Base-by-base conservation (phyloP, 2,113 vertebrate species). In the Chitala chitala region DNA sequence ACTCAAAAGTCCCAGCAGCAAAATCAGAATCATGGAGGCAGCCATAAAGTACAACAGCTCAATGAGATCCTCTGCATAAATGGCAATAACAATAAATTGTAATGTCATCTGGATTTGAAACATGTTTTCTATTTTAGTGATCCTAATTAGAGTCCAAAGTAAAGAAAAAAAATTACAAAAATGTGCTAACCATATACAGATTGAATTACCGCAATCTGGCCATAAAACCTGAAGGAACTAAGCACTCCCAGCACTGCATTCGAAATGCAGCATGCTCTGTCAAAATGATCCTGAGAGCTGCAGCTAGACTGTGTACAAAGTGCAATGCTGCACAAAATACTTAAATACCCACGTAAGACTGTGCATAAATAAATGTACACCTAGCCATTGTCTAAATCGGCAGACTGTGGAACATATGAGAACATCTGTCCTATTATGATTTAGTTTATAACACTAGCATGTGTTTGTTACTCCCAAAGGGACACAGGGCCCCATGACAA, bases 21-120 rank as follows among this genome's bases (percentile, higher is more conserved):
- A 69, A 51, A 48, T 63, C 8, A 10, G 26, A 50, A 36, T 51
- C 44, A 13, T 6, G 42, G 64, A 26, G 51, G 46, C n/a, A 31
- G 17, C 58, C 51, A 22, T 36, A 64, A 73, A 73, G 24, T 63
- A 63, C 56, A 63, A n/a, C 4, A 44, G 53, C 17, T 50, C 42
- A 8, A 40, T 22, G 17, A 63, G 42, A 73, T 12, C 58, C 72
- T 15, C 58, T 26, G 20, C 2, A 58, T 48, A 33, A 8, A 53
- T 38, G 44, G 58, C 22, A 63, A 53, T 73, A 33, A 73, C 31
- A 50, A 10, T 59, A 64, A 61, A 55, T 31, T 51, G 6, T 3
- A 22, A 53, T 64, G 46, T 51, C 3, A 5, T 29, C 54, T 29
- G 3, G 26, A 9, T 42, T 33, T 29, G 22, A 61, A 63, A 36